Evolutionary conservation across 2,888 invertebrate species (phyloP), one percentile per base, ranked within the genome.

Genomic region (Gortyna flavago): DNA sequence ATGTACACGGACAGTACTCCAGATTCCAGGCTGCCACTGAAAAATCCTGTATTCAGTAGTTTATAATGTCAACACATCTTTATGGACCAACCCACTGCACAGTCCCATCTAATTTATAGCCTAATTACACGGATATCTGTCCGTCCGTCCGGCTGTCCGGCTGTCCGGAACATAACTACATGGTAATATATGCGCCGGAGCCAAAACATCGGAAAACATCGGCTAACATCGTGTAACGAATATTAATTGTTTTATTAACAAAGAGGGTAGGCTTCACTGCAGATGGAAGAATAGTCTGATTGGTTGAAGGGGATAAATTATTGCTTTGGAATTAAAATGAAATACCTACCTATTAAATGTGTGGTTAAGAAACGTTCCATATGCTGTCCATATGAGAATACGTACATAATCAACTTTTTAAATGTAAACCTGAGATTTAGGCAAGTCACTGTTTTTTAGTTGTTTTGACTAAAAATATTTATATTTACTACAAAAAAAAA

Each of bases 101-200:
- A 54, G 65, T 66, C 54, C 88, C 88, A 90, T 87, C 90, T 92
- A 94, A 95, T 95, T 93, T 95, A 94, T 93, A 86, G 91, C 89
- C 91, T 93, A 95, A 95, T 95, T 94, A 95, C 94, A 90, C 81
- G 89, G 87, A 88, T 91, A 90, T 91, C 89, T 91, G 90, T 89
- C 89, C 77, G 90, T 88, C 82, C 72, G 86, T 88, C 77, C n/a
- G 59, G 35, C 68, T 67, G 29, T 61, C 11, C 51, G 66, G 21
- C 70, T 35, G 44, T 59, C 72, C 54, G 21, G 5, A n/a, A 54
- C 75, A 65, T 77, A 82, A 44, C 18, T 38, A 61, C 80, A 90
- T 87, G 88, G 72, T 89, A 91, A 93, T 92, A 83, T 86, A 87
- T 87, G 73, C 88, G 88, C 88, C 86, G 84, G 87, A 90, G 84